Percentiles rank a stretch among this genome's conserved stretches.
phyloP scores from a whole-genome alignment of 2,888 invertebrate species.

The Philonicus albiceps region DNA sequence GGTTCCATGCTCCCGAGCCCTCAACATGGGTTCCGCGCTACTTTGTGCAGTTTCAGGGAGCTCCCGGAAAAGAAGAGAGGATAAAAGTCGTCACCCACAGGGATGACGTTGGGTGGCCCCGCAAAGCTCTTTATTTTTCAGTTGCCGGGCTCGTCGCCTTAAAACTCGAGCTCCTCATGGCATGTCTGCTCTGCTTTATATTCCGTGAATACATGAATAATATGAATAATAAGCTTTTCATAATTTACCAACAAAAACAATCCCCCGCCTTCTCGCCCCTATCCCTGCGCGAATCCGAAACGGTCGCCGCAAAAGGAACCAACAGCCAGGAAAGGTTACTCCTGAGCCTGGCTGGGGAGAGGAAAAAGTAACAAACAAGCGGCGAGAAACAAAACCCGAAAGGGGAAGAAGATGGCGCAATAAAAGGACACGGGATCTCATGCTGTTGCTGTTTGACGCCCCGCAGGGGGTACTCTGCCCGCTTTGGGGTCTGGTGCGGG shows the following conservation, averaged over 20 bases:
- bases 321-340: constrained; percentile 30
- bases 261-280: too few species aligned
- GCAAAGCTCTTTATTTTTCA: constrained; percentile 46
- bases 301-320: not conserved
- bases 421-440: constrained; percentile 18
- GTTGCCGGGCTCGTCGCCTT: not conserved
- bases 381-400: constrained; percentile 6
- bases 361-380: constrained; percentile 4
- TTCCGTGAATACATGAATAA: constrained; percentile 49
- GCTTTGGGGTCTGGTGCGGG: not conserved
- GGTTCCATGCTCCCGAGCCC: not conserved
- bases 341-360: not conserved
- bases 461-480: not conserved
- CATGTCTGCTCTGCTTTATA: constrained; percentile 38
- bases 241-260: constrained; percentile 41
- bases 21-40: not conserved
- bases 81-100: constrained; percentile 48
- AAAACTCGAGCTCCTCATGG: constrained; percentile 30
- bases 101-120: constrained; percentile 45
- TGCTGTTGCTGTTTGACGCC: constrained; percentile 34
- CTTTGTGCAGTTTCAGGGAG: constrained; percentile 26
- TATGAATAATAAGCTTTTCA: constrained; percentile 49
- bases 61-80: constrained; percentile 40
- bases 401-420: not conserved
- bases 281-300: not conserved